These are phyloP conservation scores for Pseudomyrmex sp. DNA, from an alignment of 1,140 invertebrate species.

Conservation along the genomic window DNA sequence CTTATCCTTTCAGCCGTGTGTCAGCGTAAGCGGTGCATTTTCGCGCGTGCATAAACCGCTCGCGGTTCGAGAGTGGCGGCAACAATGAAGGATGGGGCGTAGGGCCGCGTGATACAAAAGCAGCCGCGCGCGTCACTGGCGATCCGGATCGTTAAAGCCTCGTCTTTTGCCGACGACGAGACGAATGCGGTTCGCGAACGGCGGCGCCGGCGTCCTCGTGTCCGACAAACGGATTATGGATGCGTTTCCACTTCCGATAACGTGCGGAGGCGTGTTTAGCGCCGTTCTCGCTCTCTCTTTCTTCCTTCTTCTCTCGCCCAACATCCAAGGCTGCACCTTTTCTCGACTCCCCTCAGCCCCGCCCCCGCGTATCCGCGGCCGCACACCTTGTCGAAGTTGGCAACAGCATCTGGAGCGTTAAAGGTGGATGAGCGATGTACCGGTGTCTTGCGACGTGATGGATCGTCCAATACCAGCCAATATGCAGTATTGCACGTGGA, in stretches of 20 bases:
- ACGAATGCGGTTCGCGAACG: conserved; percentile 51
- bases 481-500: conserved; percentile 79
- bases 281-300: neutral
- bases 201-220: conserved; percentile 42
- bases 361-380: conserved; percentile 14
- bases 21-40: conserved; percentile 28
- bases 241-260: conserved; percentile 70
- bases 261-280: conserved; percentile 36
- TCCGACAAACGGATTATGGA: conserved; percentile 65
- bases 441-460: conserved; percentile 79
- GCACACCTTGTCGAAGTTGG: conserved; percentile 71
- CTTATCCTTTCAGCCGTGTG: conserved; percentile 48
- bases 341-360: neutral
- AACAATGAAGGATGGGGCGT: conserved; percentile 47
- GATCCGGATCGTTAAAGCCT: conserved; percentile 66
- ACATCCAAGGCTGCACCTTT: too few relatives aligned
- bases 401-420: conserved; percentile 79
- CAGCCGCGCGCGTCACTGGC: conserved; percentile 41
- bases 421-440: conserved; percentile 80
- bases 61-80: conserved; percentile 19
- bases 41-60: conserved; percentile 45
- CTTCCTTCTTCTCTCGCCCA: too few relatives aligned
- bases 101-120: conserved; percentile 19
- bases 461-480: conserved; percentile 82
- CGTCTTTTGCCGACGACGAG: conserved; percentile 55